Conservation (phyloP, 1,140 invertebrate species). For the Ladona fulva region DNA sequence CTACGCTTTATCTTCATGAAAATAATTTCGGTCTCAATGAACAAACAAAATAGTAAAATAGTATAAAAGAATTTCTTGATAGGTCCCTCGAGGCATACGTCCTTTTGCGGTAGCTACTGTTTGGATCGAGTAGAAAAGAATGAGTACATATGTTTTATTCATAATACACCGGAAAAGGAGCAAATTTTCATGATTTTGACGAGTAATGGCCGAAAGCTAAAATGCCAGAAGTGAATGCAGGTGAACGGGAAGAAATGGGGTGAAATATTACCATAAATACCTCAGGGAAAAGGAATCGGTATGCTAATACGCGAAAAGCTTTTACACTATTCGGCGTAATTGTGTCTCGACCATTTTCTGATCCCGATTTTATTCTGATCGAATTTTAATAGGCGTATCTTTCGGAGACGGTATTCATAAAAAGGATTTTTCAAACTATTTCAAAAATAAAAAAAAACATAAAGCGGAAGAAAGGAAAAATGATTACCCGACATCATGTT, state of each 20-base stretch:
- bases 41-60: too few species aligned
- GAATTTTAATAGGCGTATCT: neutral
- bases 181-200: neutral
- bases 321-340: neutral
- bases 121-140: neutral
- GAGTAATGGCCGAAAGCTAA: neutral
- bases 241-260: neutral
- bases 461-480: too few species aligned
- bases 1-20: too few species aligned
- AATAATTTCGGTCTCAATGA: too few species aligned
- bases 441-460: too few species aligned
- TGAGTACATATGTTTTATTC: neutral
- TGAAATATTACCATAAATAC: slow-evolving; percentile 10
- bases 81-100: too few species aligned
- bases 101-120: neutral
- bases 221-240: neutral
- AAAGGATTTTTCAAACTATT: neutral
- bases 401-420: neutral
- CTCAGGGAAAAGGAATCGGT: neutral
- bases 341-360: neutral
- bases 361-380: neutral
- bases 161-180: neutral
- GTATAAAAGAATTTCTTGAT: too few species aligned
- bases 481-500: too few species aligned
- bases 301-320: neutral